phyloP scores from a whole-genome alignment of 2,797 vertebrate species.

The Coregonus ussuriensis region DNA sequence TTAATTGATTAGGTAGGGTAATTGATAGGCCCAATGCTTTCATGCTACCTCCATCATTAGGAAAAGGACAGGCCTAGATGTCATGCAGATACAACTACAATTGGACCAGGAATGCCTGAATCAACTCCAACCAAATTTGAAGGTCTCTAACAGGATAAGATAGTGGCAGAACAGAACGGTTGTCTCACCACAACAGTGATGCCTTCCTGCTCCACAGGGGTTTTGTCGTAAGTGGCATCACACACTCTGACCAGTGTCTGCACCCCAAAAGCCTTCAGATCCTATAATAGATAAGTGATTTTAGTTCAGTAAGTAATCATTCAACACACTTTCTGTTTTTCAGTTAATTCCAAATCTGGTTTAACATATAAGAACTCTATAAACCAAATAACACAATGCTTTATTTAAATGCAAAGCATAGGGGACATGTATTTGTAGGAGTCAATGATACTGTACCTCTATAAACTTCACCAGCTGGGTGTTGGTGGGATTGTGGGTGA shows the following conservation, averaged over 20 bases:
- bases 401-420: neutral
- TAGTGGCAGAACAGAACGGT: neutral
- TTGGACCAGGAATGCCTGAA: neutral
- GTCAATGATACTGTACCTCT: constrained; percentile 79
- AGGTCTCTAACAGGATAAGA: neutral
- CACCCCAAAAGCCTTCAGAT: constrained; percentile 91
- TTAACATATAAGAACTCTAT: neutral
- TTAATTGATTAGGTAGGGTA: neutral
- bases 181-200: constrained; percentile 90
- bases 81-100: neutral
- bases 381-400: neutral
- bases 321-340: neutral
- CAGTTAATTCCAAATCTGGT: neutral
- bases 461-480: constrained; percentile 93
- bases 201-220: constrained; percentile 93
- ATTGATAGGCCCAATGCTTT: neutral
- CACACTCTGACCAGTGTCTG: constrained; percentile 95
- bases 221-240: constrained; percentile 92
- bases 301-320: neutral
- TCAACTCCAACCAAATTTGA: neutral
- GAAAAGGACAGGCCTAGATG: neutral
- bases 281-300: constrained; percentile 55
- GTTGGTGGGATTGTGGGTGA: constrained; percentile 97
- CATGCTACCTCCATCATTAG: neutral
- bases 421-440: neutral